phyloP scores from a whole-genome alignment of 2,888 invertebrate species.

The Lutraria lutraria region DNA sequence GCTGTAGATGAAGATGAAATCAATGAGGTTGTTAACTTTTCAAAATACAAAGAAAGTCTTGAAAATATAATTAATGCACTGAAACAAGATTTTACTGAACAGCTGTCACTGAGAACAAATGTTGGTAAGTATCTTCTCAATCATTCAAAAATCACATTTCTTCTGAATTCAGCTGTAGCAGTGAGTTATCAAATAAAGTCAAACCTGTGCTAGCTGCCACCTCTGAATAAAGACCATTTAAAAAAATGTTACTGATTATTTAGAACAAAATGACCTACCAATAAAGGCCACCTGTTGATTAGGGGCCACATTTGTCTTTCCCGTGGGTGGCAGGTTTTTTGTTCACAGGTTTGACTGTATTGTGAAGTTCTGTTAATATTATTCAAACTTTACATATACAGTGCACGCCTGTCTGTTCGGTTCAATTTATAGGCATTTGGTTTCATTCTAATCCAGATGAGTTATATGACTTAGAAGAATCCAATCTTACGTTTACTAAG shows the following conservation, averaged over 20 bases:
- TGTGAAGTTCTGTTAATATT: not conserved
- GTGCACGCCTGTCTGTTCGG: not conserved
- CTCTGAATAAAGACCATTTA: too few relatives aligned
- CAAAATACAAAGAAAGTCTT: constrained; percentile 91
- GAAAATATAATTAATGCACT: constrained; percentile 90
- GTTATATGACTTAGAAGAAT: too few relatives aligned
- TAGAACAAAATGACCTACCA: too few relatives aligned
- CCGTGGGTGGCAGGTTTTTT: too few relatives aligned
- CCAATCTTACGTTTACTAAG: too few relatives aligned
- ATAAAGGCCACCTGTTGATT: too few relatives aligned
- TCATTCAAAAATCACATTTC: not conserved
- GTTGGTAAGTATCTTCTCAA: constrained; percentile 88
- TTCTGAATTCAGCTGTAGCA: not conserved
- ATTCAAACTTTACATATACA: not conserved
- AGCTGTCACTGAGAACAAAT: constrained; percentile 93
- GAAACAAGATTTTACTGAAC: constrained; percentile 93
- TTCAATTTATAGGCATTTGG: not conserved
- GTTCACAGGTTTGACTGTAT: too few relatives aligned
- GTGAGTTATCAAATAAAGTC: not conserved
- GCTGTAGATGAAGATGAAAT: constrained; percentile 89
- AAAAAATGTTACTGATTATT: too few relatives aligned
- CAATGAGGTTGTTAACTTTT: constrained; percentile 91
- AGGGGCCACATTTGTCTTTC: too few relatives aligned
- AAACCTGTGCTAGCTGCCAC: too few relatives aligned
- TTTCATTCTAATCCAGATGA: not conserved